phyloP scores from a whole-genome alignment of 2,113 vertebrate species.

The Poicephalus meyeri region DNA sequence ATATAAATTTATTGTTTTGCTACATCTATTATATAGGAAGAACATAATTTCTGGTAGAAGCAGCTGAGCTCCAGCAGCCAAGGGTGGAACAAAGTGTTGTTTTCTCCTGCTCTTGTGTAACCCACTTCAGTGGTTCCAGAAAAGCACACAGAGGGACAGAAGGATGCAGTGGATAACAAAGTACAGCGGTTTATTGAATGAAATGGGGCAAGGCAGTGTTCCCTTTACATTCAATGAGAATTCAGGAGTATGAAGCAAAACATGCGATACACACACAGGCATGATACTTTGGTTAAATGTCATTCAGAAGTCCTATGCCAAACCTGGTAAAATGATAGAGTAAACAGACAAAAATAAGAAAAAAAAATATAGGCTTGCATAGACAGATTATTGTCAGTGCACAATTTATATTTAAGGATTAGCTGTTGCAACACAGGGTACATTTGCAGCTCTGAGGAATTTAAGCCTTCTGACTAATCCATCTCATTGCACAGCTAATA shows the following conservation, averaged over 20 bases:
- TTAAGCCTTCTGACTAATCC: background rate
- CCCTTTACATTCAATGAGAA: conserved; percentile 65
- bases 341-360: conserved; percentile 52
- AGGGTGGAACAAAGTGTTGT: background rate
- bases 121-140: background rate
- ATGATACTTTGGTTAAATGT: conserved; percentile 78
- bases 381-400: conserved; percentile 65
- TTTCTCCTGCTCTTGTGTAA: background rate
- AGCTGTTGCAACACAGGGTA: conserved; percentile 19
- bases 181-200: conserved; percentile 74
- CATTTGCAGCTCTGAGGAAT: conserved; percentile 30
- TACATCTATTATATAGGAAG: conserved; percentile 52
- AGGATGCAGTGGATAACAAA: conserved; percentile 55
- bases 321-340: conserved; percentile 63
- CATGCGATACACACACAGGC: conserved; percentile 31
- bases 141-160: background rate
- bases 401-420: conserved; percentile 31
- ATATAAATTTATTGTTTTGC: conserved; percentile 24
- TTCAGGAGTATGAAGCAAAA: conserved; percentile 63
- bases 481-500: background rate
- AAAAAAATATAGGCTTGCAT: conserved; percentile 70
- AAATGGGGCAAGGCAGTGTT: conserved; percentile 60
- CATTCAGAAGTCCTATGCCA: conserved; percentile 65
- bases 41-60: conserved; percentile 30
- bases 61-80: background rate